Conservation (phyloP, 2,797 vertebrate genomes). For the Mycteria americana region DNA sequence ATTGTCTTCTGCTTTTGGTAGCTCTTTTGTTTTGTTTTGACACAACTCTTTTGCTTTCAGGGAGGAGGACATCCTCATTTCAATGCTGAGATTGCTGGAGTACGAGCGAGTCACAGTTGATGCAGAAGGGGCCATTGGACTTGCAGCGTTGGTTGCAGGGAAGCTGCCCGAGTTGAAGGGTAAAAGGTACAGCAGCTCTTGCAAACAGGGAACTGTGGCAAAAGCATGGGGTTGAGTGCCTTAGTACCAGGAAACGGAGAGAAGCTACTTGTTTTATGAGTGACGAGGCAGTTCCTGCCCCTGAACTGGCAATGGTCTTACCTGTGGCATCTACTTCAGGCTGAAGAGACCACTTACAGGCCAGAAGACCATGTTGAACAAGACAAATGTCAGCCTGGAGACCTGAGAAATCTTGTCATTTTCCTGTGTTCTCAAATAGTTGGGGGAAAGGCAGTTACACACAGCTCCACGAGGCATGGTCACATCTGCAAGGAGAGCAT, state of each 20-base stretch:
- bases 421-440: not conserved
- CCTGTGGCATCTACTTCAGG: not conserved
- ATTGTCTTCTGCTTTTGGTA: not conserved
- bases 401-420: not conserved
- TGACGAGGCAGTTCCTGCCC: not conserved
- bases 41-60: not conserved
- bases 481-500: not conserved
- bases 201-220: not conserved
- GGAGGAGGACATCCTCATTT: slow-evolving; percentile 84
- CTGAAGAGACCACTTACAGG: not conserved
- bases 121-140: slow-evolving; percentile 86
- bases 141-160: slow-evolving; percentile 85
- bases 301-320: not conserved
- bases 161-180: slow-evolving; percentile 86
- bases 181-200: slow-evolving; percentile 78
- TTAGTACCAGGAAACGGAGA: not conserved
- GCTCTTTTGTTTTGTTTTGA: not conserved
- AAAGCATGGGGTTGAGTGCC: not conserved
- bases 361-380: not conserved
- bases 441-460: not conserved
- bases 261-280: not conserved
- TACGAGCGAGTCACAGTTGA: slow-evolving; percentile 86
- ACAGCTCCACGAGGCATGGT: fast-evolving
- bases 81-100: slow-evolving; percentile 89
- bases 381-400: not conserved